Evolutionary conservation across 2,113 vertebrate species (phyloP).

Genomic region (Pseudonaja textilis): DNA sequence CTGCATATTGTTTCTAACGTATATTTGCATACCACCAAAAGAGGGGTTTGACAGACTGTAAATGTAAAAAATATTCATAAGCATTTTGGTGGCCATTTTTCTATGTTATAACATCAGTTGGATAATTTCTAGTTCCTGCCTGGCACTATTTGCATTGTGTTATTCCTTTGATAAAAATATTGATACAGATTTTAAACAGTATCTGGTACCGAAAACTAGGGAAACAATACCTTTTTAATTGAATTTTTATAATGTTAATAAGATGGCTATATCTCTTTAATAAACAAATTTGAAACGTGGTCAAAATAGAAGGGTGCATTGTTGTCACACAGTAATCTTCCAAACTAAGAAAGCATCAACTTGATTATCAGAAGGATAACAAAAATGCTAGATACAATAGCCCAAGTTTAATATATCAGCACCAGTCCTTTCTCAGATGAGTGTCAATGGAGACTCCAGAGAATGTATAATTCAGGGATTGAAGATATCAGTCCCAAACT

Average conservation of each 20-base stretch:
- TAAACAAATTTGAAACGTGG: too few relatives aligned
- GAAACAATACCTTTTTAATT: too few relatives aligned
- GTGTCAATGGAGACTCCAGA: neutral
- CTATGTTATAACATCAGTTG: neutral
- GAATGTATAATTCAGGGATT: fast-evolving
- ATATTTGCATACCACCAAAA: neutral
- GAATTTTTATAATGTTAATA: too few relatives aligned
- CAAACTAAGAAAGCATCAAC: neutral
- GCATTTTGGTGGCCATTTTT: neutral
- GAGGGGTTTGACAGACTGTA: neutral
- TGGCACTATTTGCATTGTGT: neutral
- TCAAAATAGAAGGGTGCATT: too few relatives aligned
- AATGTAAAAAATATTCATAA: neutral
- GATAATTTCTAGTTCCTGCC: neutral
- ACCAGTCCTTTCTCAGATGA: conserved; percentile 31
- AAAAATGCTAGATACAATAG: conserved; percentile 10
- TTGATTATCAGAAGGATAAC: neutral
- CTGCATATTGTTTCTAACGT: neutral
- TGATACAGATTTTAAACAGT: neutral
- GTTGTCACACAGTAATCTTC: neutral
- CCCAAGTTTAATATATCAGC: neutral
- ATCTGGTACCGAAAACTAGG: neutral
- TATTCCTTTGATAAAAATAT: neutral
- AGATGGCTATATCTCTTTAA: too few relatives aligned
- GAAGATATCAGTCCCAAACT: conserved; percentile 20